phyloP scores from a whole-genome alignment of 2,888 invertebrate species.

The Noctua pronuba region DNA sequence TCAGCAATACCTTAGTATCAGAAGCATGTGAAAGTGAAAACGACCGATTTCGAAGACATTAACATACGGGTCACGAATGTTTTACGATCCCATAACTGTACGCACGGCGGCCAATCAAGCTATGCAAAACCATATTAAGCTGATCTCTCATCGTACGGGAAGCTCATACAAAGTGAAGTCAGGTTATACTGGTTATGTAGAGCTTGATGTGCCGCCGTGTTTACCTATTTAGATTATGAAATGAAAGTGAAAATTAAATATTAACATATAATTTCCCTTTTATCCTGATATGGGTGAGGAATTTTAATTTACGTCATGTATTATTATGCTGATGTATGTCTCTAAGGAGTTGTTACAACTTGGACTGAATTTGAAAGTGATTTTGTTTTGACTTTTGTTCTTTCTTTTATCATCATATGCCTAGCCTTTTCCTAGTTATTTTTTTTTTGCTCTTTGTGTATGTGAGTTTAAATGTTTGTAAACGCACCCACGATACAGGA shows the following conservation, averaged over 20 bases:
- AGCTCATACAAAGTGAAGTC: no score
- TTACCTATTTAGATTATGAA: slow-evolving; percentile 57
- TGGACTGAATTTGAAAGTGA: background rate
- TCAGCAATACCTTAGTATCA: slow-evolving; percentile 47
- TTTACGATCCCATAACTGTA: slow-evolving; percentile 63
- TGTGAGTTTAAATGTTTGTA: no score
- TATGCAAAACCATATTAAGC: no score
- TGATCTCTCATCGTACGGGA: no score
- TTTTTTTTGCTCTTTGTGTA: no score
- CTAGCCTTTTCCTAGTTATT: no score
- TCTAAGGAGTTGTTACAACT: background rate
- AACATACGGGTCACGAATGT: slow-evolving; percentile 67
- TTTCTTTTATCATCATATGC: no score
- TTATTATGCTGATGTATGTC: slow-evolving; percentile 6
- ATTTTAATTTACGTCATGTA: slow-evolving; percentile 15
- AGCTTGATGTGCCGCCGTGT: no score
- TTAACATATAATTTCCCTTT: slow-evolving; percentile 59
- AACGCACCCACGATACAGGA: no score
- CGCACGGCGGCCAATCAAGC: no score
- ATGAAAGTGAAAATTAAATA: slow-evolving; percentile 68
- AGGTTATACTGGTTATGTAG: no score
- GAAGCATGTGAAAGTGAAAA: slow-evolving; percentile 70
- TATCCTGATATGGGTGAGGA: slow-evolving; percentile 12
- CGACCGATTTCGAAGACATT: slow-evolving; percentile 66
- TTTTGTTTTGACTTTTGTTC: background rate